A percentile compares a stretch with the other conserved stretches of the same genome.
Evolutionary conservation across 2,888 invertebrate species (phyloP).

Genomic region (Heteromyza rotundicornis): DNA sequence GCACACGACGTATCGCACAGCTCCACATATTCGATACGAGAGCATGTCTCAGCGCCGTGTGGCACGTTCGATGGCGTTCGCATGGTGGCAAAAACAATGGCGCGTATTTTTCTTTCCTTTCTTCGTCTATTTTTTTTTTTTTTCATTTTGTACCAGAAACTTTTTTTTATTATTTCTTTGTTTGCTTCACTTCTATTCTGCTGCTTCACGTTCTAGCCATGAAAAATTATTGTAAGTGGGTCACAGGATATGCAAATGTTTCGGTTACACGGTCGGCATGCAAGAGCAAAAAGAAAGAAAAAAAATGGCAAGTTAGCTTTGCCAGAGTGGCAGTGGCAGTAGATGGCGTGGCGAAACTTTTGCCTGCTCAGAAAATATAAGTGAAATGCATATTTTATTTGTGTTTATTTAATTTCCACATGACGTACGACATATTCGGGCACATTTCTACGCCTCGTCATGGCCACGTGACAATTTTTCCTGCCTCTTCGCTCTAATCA

Average conservation of each 20-base stretch:
- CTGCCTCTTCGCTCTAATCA: neutral
- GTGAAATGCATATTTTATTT: slow-evolving; percentile 17
- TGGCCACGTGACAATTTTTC: slow-evolving; percentile 10
- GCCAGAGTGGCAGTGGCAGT: neutral
- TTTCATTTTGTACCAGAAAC: no score
- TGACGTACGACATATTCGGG: neutral
- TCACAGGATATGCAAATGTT: slow-evolving; percentile 56
- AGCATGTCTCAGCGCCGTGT: no score
- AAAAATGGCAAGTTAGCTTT: no score
- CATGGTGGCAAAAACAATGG: no score
- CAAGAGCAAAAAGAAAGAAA: no score
- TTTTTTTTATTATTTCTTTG: slow-evolving; percentile 1
- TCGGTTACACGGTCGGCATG: slow-evolving; percentile 29
- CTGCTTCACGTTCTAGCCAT: slow-evolving; percentile 37
- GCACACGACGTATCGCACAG: neutral
- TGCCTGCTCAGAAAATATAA: neutral
- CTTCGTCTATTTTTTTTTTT: no score
- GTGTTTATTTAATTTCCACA: slow-evolving; percentile 9
- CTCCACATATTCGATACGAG: no score
- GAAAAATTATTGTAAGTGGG: slow-evolving; percentile 55
- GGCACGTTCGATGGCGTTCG: no score
- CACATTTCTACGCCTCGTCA: neutral
- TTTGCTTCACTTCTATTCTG: no score
- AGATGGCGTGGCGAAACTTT: neutral
- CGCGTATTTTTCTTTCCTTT: neutral